Evolutionary conservation across 2,888 invertebrate genomes (phyloP), one percentile per base, ranked within the genome.

Genomic region (Aproaerema taeniolella): DNA sequence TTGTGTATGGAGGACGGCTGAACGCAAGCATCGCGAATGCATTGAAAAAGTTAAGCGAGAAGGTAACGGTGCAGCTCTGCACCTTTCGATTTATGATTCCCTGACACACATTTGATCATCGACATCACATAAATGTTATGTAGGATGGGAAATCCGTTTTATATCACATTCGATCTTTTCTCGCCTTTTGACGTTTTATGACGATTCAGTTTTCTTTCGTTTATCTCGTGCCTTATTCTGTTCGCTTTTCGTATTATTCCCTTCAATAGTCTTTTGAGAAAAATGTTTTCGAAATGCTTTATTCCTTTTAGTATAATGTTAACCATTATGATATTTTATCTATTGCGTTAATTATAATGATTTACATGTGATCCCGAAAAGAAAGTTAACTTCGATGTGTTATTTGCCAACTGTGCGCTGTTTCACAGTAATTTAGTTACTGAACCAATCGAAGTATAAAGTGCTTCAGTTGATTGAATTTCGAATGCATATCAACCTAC

Each of bases 1-100:
- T n/a, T n/a, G n/a, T 35, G 28, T 16, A 35, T 35, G 35, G 35
- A 2, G 10, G 35, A 26, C 35, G 10, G 28, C 35, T 28, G n/a
- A 3, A 6, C 3, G 56, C 49, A 45, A 49, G 51, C 65, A 65
- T 67, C 65, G 61, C 64, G 61, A 68, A 63, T 71, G 69, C 67
- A 68, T 55, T 59, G 67, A 76, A 79, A 79, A 78, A 77, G 65
- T 62, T 67, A 61, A 60, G 63, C 60, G 49, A 50, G 52, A 29
- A 41, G 26, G 41, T 78, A 74, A 72, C 76, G 74, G 75, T 62
- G 58, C 58, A 61, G 58, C 58, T 57, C 50, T 52, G 52, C 60
- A 30, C 3, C n/a, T 30, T 42, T 44, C 45, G 46, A 45, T 49
- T 44, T 43, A 50, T 47, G 45, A 45, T 31, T 42, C 47, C 28